A percentile compares a stretch with the other conserved stretches of the same genome.
Conservation (phyloP, 2,888 invertebrate species). For the Leptopilina drosophilae region DNA sequence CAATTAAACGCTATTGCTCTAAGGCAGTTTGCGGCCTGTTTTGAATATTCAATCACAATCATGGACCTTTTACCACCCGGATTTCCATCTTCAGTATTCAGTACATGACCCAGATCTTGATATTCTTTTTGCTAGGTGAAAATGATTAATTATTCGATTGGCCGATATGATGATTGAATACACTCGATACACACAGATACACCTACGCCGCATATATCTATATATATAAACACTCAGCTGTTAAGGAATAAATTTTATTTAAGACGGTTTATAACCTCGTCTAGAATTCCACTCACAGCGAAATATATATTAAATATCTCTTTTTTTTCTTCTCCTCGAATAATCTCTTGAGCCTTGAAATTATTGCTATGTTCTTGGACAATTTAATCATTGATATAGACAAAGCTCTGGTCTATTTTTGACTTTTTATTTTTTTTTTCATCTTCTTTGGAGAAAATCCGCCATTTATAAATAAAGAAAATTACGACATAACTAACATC, state of each 20-base stretch:
- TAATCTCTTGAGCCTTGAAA: neutral
- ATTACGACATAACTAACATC: too few species aligned
- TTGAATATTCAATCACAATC: conserved; percentile 26
- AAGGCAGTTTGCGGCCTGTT: conserved; percentile 11
- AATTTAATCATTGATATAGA: neutral
- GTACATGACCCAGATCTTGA: conserved; percentile 27
- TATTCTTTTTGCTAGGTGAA: neutral
- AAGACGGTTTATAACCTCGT: conserved; percentile 1
- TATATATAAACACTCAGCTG: neutral
- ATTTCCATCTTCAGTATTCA: conserved; percentile 27
- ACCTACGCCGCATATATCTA: conserved; percentile 3
- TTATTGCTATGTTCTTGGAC: neutral
- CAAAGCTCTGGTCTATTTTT: too few species aligned
- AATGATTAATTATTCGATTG: conserved; percentile 21
- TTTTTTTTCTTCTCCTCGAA: neutral
- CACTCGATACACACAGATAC: conserved; percentile 5
- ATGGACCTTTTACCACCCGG: conserved; percentile 17
- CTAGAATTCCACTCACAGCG: neutral
- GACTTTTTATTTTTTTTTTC: too few species aligned
- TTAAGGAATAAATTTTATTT: neutral
- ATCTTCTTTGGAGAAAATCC: too few species aligned
- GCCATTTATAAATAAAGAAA: too few species aligned
- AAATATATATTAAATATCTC: neutral
- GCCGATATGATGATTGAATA: conserved; percentile 19
- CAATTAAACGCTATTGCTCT: conserved; percentile 21